phyloP scores from a whole-genome alignment of 2,888 invertebrate genomes.

The Drosophila pseudotalamancana region DNA sequence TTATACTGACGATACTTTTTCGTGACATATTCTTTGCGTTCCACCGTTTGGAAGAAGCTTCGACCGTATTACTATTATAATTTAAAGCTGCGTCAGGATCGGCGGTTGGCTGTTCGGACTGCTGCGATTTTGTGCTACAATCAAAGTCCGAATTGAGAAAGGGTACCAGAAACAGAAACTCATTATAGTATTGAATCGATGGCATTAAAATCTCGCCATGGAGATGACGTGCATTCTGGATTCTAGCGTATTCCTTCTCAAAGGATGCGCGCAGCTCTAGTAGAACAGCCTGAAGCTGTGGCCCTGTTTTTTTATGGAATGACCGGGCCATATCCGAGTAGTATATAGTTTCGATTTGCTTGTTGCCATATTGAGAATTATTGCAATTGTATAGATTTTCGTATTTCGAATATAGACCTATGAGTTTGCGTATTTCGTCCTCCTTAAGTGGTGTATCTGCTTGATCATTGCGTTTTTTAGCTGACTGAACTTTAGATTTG shows the following conservation, averaged over 20 bases:
- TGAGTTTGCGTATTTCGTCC: conserved; percentile 39
- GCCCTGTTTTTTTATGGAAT: conserved; percentile 22
- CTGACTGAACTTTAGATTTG: not conserved
- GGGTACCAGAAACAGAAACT: conserved; percentile 59
- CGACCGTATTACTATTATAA: too few relatives aligned
- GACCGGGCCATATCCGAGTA: conserved; percentile 41
- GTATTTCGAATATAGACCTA: conserved; percentile 35
- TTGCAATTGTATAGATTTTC: conserved; percentile 52
- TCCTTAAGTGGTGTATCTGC: conserved; percentile 10
- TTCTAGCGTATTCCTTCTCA: conserved; percentile 43
- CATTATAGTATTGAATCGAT: conserved; percentile 50
- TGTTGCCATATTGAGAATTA: conserved; percentile 45
- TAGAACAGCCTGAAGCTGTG: conserved; percentile 30
- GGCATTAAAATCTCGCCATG: conserved; percentile 26
- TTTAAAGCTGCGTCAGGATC: too few relatives aligned
- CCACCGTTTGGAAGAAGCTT: too few relatives aligned
- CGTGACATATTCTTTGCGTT: too few relatives aligned
- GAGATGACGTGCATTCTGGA: conserved; percentile 25
- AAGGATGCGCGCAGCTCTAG: conserved; percentile 36
- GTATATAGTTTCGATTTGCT: conserved; percentile 34
- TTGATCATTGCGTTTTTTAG: not conserved
- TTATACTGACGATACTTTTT: too few relatives aligned
- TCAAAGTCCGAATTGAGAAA: not conserved
- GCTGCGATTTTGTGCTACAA: not conserved
- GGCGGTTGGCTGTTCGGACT: not conserved